Percentiles rank a stretch among this genome's conserved stretches.
Conservation (phyloP, 2,888 invertebrate genomes). For the Ptycholaimellus sp. region DNA sequence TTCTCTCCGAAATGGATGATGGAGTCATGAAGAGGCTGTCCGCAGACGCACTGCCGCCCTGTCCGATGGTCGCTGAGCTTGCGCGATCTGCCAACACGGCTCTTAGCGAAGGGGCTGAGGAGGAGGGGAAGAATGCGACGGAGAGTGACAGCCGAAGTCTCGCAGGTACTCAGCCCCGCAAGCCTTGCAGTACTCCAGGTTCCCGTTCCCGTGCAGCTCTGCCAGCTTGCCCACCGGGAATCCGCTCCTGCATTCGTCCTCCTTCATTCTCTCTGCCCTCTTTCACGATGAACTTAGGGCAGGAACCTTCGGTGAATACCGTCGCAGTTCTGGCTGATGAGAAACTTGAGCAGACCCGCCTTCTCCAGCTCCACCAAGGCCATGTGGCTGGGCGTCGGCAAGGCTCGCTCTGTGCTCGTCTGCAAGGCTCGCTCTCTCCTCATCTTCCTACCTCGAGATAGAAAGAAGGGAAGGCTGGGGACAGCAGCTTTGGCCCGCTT, state of each 20-base stretch:
- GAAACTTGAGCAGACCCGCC: slow-evolving; percentile 53
- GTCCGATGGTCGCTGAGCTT: slow-evolving; percentile 4
- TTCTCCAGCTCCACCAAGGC: slow-evolving; percentile 59
- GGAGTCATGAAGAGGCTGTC: slow-evolving; percentile 23
- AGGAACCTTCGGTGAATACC: slow-evolving; percentile 61
- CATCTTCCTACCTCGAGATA: neutral
- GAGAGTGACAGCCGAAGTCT: slow-evolving; percentile 5
- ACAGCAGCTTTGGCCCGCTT: slow-evolving; percentile 28
- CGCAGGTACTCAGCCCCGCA: slow-evolving; percentile 38
- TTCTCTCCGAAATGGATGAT: slow-evolving; percentile 26
- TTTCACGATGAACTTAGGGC: too few species aligned
- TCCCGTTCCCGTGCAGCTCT: slow-evolving; percentile 32
- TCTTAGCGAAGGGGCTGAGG: neutral
- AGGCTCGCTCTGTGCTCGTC: slow-evolving; percentile 3
- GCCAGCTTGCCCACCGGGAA: slow-evolving; percentile 10
- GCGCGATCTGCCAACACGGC: too few species aligned
- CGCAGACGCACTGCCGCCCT: slow-evolving; percentile 12
- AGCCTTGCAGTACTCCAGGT: slow-evolving; percentile 55
- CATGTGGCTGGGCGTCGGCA: slow-evolving; percentile 78
- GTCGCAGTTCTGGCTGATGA: slow-evolving; percentile 90
- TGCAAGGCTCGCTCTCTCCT: too few species aligned
- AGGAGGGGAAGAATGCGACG: neutral
- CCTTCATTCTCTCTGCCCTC: too few species aligned
- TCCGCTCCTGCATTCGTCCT: too few species aligned
- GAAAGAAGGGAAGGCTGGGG: neutral